Evolutionary conservation across 2,888 invertebrate species (phyloP).

Genomic region (Trichogramma evanescens): DNA sequence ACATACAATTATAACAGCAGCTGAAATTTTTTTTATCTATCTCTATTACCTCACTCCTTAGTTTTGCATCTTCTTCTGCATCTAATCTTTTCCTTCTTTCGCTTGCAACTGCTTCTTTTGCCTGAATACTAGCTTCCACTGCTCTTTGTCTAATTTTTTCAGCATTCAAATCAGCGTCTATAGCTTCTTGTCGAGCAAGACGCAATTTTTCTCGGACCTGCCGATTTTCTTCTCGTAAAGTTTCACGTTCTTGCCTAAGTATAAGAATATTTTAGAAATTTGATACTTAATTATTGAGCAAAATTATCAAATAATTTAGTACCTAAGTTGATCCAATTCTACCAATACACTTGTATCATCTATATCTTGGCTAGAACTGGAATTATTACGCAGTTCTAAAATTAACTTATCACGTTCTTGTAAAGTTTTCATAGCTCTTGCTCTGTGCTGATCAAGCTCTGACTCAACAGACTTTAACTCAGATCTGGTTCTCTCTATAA

Average conservation of each 20-base stretch:
- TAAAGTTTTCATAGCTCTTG: slow-evolving; percentile 70
- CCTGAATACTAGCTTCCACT: slow-evolving; percentile 41
- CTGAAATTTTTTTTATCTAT: neutral
- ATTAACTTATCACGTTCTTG: slow-evolving; percentile 72
- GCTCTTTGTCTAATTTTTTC: slow-evolving; percentile 48
- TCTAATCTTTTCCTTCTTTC: slow-evolving; percentile 47
- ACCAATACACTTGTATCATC: slow-evolving; percentile 50
- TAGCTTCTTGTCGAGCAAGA: slow-evolving; percentile 48
- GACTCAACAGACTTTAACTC: slow-evolving; percentile 41
- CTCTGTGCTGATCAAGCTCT: slow-evolving; percentile 69
- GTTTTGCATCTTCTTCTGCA: slow-evolving; percentile 47
- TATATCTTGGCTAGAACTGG: slow-evolving; percentile 25
- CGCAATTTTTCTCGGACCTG: slow-evolving; percentile 46
- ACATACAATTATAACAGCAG: neutral
- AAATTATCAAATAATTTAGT: slow-evolving; percentile 19
- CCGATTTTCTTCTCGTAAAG: slow-evolving; percentile 55
- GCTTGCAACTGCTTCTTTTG: slow-evolving; percentile 40
- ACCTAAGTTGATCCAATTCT: slow-evolving; percentile 58
- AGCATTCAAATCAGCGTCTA: slow-evolving; percentile 36
- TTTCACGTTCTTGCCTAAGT: slow-evolving; percentile 52
- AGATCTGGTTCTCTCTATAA: slow-evolving; percentile 35
- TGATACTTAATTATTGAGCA: slow-evolving; percentile 15
- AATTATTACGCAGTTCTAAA: slow-evolving; percentile 50
- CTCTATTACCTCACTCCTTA: slow-evolving; percentile 33
- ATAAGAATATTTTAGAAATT: slow-evolving; percentile 11